These are phyloP conservation scores for Lepidurus arcticus DNA, from an alignment of 1,140 invertebrate genomes.

Conservation along the genomic window DNA sequence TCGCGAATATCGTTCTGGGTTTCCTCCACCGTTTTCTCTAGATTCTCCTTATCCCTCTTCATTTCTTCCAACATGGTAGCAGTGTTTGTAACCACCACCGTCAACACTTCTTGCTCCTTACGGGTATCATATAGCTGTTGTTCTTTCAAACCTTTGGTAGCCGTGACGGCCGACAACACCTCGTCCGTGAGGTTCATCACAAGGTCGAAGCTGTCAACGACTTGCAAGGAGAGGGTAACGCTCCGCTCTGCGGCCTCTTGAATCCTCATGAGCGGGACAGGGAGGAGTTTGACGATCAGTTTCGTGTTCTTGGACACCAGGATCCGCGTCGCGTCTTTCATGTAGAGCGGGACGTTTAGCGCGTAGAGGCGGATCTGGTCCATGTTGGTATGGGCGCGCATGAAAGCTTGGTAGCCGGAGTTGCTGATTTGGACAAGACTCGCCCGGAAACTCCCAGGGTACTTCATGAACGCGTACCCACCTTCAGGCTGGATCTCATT, in stretches of 20 bases:
- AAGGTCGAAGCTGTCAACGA: constrained; percentile 2
- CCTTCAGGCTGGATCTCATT: background rate
- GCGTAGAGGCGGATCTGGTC: constrained; percentile 19
- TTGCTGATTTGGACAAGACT: constrained; percentile 31
- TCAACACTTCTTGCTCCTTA: background rate
- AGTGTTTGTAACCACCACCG: background rate
- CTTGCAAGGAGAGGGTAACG: background rate
- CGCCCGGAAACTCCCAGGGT: constrained; percentile 27
- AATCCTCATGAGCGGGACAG: background rate
- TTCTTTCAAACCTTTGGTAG: constrained; percentile 25
- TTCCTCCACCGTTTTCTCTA: background rate
- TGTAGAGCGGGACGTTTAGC: background rate
- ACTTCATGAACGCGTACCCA: constrained; percentile 3
- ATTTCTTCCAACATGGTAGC: background rate
- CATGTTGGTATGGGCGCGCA: constrained; percentile 29
- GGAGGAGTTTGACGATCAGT: background rate
- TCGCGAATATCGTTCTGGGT: background rate
- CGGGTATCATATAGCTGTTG: background rate
- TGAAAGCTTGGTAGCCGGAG: constrained; percentile 25
- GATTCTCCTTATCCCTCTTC: background rate
- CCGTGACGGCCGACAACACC: background rate
- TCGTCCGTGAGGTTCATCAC: constrained; percentile 31
- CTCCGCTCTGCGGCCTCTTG: background rate
- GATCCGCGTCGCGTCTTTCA: background rate
- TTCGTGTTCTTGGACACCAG: constrained; percentile 24